Conservation (phyloP, 1,140 invertebrate genomes). For the Oryctes rhinoceros region DNA sequence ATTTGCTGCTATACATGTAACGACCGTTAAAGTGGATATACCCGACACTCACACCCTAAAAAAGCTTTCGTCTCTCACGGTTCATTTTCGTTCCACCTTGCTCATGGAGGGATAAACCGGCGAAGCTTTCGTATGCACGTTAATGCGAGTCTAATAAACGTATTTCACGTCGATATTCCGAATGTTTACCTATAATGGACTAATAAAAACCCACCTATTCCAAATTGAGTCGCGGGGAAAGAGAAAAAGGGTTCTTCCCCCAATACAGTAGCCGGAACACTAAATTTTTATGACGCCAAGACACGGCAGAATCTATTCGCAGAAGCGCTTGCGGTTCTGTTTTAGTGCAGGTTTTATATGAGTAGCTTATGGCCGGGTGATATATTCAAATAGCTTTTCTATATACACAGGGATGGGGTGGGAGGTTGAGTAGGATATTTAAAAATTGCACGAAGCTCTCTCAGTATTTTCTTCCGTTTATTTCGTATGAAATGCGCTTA, state of each 20-base stretch:
- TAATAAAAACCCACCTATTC: conserved; percentile 9
- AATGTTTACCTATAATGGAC: conserved; percentile 22
- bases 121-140: not conserved
- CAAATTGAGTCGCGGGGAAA: not conserved
- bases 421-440: no score
- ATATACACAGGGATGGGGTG: no score
- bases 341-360: no score
- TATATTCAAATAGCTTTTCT: no score
- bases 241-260: not conserved
- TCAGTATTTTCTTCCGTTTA: no score
- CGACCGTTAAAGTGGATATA: not conserved
- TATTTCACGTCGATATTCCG: conserved; percentile 4
- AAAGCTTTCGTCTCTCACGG: not conserved
- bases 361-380: no score
- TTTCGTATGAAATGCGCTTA: no score
- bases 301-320: not conserved
- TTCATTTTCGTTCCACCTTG: no score
- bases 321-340: no score
- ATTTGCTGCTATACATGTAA: not conserved
- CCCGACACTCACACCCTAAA: not conserved
- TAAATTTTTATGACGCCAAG: conserved; percentile 10
- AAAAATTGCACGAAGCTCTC: no score
- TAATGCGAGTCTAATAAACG: conserved; percentile 4
- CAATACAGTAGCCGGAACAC: not conserved
- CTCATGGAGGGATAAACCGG: no score